These are phyloP conservation scores for Drosophila kambysellisi DNA, from an alignment of 2,888 invertebrate genomes.

Conservation along the genomic window DNA sequence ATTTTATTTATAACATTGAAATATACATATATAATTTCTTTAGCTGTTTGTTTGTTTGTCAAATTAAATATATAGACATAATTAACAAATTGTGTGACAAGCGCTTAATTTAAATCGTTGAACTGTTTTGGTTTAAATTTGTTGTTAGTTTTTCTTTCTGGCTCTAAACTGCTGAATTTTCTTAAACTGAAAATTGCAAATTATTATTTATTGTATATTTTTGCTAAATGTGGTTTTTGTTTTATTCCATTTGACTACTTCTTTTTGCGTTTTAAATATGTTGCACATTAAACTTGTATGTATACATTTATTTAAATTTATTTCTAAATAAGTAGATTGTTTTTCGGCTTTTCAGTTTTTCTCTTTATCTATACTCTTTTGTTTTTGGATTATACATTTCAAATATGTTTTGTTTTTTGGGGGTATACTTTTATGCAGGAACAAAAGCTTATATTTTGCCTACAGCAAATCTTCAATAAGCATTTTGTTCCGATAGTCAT, in stretches of 20 bases:
- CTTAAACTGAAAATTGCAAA: slow-evolving; percentile 53
- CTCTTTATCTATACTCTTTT: slow-evolving; percentile 13
- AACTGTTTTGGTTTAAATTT: slow-evolving; percentile 59
- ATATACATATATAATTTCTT: slow-evolving; percentile 66
- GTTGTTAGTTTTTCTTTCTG: slow-evolving; percentile 8
- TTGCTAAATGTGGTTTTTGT: slow-evolving; percentile 52
- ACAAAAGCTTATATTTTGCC: slow-evolving; percentile 65
- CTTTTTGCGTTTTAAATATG: slow-evolving; percentile 43
- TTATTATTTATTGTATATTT: slow-evolving; percentile 64
- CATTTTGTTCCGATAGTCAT: slow-evolving; percentile 34
- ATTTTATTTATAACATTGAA: slow-evolving; percentile 67
- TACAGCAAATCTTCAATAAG: slow-evolving; percentile 9
- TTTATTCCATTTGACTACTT: slow-evolving; percentile 48
- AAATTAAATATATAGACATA: slow-evolving; percentile 45
- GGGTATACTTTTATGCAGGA: slow-evolving; percentile 57
- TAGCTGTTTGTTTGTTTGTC: slow-evolving; percentile 35
- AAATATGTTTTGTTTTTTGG: slow-evolving; percentile 32
- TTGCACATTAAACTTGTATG: slow-evolving; percentile 60
- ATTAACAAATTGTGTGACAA: slow-evolving; percentile 64
- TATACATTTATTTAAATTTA: slow-evolving; percentile 60
- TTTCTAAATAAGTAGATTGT: slow-evolving; percentile 53
- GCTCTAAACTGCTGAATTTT: slow-evolving; percentile 2
- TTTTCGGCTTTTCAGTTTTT: slow-evolving; percentile 21
- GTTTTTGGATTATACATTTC: slow-evolving; percentile 61
- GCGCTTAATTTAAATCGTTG: slow-evolving; percentile 79